Base-by-base conservation (phyloP, 2,888 invertebrate species). In the Aradus depressus region DNA sequence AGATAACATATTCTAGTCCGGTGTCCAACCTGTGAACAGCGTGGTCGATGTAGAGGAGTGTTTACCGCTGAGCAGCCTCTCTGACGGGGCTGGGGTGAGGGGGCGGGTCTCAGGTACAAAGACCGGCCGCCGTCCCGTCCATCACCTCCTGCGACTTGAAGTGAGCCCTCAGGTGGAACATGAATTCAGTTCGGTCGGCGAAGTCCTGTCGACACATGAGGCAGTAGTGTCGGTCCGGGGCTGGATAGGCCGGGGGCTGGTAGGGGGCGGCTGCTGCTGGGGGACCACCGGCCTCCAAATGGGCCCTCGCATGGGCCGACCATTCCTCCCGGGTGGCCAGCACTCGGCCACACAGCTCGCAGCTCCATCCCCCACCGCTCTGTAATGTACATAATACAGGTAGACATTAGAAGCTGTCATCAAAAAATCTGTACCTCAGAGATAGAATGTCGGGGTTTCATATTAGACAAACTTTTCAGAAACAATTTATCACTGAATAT, bases 301-400 rank as follows among this genome's bases (percentile, higher is more conserved):
- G 80, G 53, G 78, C 77, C 70, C 82, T 79, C 50, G 83, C 82
- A 63, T 84, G 84, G 22, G 80, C 75, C 54, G 76, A 80, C 84
- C 84, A 84, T 64, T 84, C 84, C 63, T 84, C 84, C 56, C 84
- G 71, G 19, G 78, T 80, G 4, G 80, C 77, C 64, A 83, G 76
- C 66, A 81, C 74, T 58, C 81, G 70, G 1, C 83, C 83, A 59
- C 84, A 84, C 25, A 83, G 70, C 65, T 84, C 83, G 62, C 84
- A 84, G 1, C 80, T 79, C 82, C 83, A 84, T 57, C 80, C 82
- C 21, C 47, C 44, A 38, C 21, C n/a, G 8, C 31, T n/a, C 31
- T 31, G 12, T 31, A 10, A 31, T 31, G 12, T 31, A 31, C 31
- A 31, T n/a, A 31, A n/a, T 31, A 31, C 31, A 10, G n/a, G n/a